Conservation (phyloP, 23 tunicate species). For the Pegea sp. region DNA sequence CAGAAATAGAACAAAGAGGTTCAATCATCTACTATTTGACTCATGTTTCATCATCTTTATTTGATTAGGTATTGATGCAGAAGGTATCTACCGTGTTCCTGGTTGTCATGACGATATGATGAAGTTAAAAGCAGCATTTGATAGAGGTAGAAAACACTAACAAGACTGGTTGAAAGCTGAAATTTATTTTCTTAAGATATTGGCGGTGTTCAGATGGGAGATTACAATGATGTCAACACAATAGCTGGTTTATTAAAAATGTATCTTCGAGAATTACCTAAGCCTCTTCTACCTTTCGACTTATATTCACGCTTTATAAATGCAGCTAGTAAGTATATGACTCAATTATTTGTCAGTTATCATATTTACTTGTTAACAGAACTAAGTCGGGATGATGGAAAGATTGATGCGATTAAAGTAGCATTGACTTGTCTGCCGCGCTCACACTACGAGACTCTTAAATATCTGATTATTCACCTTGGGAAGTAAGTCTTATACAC, state of each 20-base stretch:
- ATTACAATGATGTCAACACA: slow-evolving; percentile 48
- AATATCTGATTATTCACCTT: slow-evolving; percentile 49
- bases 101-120: slow-evolving; percentile 51
- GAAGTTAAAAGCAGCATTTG: slow-evolving; percentile 44
- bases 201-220: slow-evolving; percentile 15
- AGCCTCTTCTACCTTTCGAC: slow-evolving; percentile 46
- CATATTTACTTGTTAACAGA: no score
- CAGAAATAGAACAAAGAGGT: slow-evolving; percentile 83
- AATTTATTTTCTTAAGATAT: slow-evolving; percentile 18
- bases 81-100: slow-evolving; percentile 58
- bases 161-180: no score
- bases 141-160: slow-evolving; percentile 69
- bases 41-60: not conserved
- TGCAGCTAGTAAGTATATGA: slow-evolving; percentile 58
- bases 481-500: slow-evolving; percentile 22
- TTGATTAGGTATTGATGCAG: slow-evolving; percentile 46
- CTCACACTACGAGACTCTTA: slow-evolving; percentile 57
- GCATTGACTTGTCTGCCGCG: slow-evolving; percentile 57
- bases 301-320: slow-evolving; percentile 69
- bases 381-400: slow-evolving; percentile 26
- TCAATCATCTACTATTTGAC: not conserved
- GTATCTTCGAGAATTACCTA: slow-evolving; percentile 75
- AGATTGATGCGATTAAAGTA: slow-evolving; percentile 36
- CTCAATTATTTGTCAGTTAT: not conserved
- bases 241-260: slow-evolving; percentile 55